phyloP scores from a whole-genome alignment of 2,888 invertebrate species.

The Drosophila demipolita region DNA sequence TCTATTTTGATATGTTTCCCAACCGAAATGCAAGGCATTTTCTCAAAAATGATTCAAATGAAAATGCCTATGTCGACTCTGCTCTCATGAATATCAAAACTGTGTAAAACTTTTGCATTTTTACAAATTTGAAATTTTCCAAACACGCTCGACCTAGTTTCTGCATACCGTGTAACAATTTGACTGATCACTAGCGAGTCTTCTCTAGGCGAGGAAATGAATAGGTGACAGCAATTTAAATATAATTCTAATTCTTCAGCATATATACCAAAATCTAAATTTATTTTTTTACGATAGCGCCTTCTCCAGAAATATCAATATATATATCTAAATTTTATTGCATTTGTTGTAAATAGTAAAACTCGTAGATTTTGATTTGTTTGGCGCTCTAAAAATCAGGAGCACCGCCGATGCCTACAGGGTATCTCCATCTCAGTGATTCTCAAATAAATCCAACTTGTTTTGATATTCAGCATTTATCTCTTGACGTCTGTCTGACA shows the following conservation, averaged over 20 bases:
- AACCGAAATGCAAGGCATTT: background rate
- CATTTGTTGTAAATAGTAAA: background rate
- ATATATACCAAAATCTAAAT: background rate
- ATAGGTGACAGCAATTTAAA: background rate
- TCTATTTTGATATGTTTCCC: background rate
- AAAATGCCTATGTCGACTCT: background rate
- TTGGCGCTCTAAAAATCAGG: too few species aligned
- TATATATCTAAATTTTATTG: background rate
- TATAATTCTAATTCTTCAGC: background rate
- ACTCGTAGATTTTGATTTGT: background rate
- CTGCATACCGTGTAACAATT: background rate
- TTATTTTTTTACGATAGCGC: background rate
- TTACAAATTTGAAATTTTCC: conserved; percentile 4
- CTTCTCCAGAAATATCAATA: background rate
- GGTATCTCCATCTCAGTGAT: background rate
- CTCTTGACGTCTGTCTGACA: background rate
- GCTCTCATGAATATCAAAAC: conserved; percentile 1
- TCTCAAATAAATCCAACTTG: background rate
- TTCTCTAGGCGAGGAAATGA: background rate
- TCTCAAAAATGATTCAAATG: background rate
- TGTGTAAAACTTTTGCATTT: conserved; percentile 1
- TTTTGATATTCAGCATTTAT: background rate
- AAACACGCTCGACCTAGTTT: conserved; percentile 8
- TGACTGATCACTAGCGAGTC: too few species aligned
- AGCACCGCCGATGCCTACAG: background rate